Percentiles rank a stretch among this genome's conserved stretches.
Evolutionary conservation across 53 echinoderm and acorn worm species (phyloP).

Genomic region (Paelopatides confundens): DNA sequence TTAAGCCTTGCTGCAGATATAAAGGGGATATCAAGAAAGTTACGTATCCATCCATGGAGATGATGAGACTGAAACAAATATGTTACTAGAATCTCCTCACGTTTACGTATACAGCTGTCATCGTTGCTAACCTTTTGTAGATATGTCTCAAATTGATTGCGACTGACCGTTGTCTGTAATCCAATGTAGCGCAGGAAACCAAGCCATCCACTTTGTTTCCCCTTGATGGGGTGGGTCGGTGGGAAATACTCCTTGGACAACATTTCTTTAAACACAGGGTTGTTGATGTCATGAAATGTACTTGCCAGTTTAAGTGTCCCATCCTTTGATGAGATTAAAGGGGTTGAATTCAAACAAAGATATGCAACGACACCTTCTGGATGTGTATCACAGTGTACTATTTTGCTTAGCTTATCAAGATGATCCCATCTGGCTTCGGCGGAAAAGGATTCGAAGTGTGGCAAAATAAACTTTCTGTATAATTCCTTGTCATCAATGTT

Average conservation of each 20-base stretch:
- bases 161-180: background rate
- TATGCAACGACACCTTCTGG: background rate
- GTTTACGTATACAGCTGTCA: background rate
- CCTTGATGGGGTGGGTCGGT: background rate
- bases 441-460: background rate
- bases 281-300: background rate
- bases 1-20: background rate
- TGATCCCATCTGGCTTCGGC: background rate
- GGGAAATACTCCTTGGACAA: background rate
- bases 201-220: background rate
- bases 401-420: background rate
- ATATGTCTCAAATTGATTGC: background rate
- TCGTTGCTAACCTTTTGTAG: background rate
- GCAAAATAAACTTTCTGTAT: background rate
- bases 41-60: background rate
- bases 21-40: background rate
- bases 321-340: background rate
- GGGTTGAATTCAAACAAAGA: background rate
- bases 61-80: slow-evolving; percentile 1
- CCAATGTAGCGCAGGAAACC: background rate
- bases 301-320: background rate
- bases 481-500: background rate
- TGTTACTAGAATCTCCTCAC: background rate
- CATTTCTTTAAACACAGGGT: slow-evolving; percentile 26
- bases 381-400: background rate